phyloP scores from a whole-genome alignment of 2,797 vertebrate species.

The Semotilus atromaculatus region DNA sequence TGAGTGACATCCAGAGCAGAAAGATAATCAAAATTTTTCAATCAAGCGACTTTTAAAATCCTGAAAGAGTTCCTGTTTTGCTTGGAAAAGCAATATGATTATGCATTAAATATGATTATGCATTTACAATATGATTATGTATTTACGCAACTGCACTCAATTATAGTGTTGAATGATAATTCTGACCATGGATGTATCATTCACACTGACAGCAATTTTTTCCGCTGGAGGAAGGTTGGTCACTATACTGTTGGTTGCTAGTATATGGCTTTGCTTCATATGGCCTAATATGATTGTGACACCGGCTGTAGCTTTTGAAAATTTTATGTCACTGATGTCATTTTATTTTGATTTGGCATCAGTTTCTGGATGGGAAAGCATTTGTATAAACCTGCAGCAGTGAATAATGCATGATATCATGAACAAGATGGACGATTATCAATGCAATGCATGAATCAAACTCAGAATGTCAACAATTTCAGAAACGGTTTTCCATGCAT shows the following conservation, averaged over 20 bases:
- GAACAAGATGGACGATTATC: constrained; percentile 8
- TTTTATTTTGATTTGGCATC: background rate
- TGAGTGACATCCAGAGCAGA: background rate
- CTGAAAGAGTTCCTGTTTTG: constrained; percentile 11
- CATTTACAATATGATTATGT: constrained; percentile 12
- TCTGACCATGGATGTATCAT: background rate
- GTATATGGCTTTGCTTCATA: background rate
- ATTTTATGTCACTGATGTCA: background rate
- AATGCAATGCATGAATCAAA: constrained; percentile 27
- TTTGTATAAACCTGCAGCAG: background rate
- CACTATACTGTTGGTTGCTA: background rate
- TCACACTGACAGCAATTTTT: background rate
- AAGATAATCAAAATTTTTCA: constrained; percentile 11
- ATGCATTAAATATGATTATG: background rate
- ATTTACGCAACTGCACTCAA: background rate
- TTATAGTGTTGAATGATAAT: background rate
- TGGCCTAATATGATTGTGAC: background rate
- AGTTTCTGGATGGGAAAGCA: background rate
- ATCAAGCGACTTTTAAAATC: constrained; percentile 5
- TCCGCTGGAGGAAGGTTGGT: background rate
- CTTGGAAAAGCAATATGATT: constrained; percentile 23
- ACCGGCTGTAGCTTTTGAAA: background rate
- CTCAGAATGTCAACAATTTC: constrained; percentile 7
- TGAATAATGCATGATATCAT: constrained; percentile 6
- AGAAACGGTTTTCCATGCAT: constrained; percentile 16